phyloP scores from a whole-genome alignment of 2,797 vertebrate genomes.

The Aulostomus chinensis region DNA sequence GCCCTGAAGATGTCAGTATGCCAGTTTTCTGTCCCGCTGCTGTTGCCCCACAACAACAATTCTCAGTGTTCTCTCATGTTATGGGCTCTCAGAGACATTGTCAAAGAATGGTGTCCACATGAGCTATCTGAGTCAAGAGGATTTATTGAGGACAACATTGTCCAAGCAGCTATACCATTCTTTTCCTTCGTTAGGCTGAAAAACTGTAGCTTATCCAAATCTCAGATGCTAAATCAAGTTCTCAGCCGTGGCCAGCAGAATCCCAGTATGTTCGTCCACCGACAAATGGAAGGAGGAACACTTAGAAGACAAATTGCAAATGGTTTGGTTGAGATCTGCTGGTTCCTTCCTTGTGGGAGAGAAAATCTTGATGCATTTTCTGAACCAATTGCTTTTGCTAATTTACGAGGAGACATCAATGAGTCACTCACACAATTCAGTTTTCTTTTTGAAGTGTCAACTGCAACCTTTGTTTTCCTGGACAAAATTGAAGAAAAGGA shows the following conservation, averaged over 20 bases:
- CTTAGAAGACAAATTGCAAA: constrained; percentile 28
- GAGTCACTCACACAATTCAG: constrained; percentile 33
- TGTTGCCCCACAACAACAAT: constrained; percentile 57
- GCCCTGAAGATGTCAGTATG: constrained; percentile 79
- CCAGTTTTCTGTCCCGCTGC: constrained; percentile 79
- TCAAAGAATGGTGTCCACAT: constrained; percentile 74
- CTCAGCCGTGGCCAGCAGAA: constrained; percentile 59
- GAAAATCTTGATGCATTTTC: constrained; percentile 62
- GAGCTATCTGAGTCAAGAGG: constrained; percentile 24
- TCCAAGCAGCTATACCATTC: constrained; percentile 38
- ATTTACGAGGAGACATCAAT: constrained; percentile 69
- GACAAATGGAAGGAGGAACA: constrained; percentile 60
- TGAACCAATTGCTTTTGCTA: constrained; percentile 70
- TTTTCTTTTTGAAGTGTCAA: constrained; percentile 65
- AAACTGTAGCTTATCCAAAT: constrained; percentile 71
- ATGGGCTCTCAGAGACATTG: constrained; percentile 76
- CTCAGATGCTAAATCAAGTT: constrained; percentile 71
- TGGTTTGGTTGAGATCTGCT: constrained; percentile 75
- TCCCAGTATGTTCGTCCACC: constrained; percentile 71
- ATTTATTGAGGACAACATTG: constrained; percentile 66
- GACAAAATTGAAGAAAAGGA: constrained; percentile 49
- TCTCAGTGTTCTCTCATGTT: constrained; percentile 67
- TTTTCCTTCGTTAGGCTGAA: constrained; percentile 59
- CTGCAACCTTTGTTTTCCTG: constrained; percentile 73
- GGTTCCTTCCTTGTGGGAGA: constrained; percentile 73